These are phyloP conservation scores for Sebastes fasciatus DNA, from an alignment of 2,113 vertebrate genomes.

Conservation along the genomic window DNA sequence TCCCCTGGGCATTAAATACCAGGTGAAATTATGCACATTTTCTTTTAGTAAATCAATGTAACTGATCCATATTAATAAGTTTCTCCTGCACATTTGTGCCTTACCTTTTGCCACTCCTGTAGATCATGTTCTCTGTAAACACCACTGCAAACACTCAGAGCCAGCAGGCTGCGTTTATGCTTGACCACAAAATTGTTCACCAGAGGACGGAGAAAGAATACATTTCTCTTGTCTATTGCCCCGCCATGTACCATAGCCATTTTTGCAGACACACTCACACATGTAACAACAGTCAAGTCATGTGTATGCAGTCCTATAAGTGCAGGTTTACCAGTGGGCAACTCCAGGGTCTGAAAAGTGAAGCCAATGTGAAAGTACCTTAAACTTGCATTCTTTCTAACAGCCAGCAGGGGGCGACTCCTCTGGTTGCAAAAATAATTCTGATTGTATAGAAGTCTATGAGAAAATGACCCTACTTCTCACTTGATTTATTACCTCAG, in stretches of 20 bases:
- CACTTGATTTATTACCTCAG: too few species aligned
- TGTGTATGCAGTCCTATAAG: too few species aligned
- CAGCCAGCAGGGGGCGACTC: too few species aligned
- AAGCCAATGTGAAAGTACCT: too few species aligned
- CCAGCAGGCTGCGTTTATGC: neutral
- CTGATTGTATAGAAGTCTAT: too few species aligned
- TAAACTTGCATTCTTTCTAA: too few species aligned
- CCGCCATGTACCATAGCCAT: too few species aligned
- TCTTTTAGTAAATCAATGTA: slow-evolving; percentile 25
- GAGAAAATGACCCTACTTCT: too few species aligned
- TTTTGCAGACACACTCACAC: neutral
- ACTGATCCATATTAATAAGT: slow-evolving; percentile 29
- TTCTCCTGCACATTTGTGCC: slow-evolving; percentile 5
- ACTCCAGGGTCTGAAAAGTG: too few species aligned
- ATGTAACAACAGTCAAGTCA: neutral
- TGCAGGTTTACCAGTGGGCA: neutral
- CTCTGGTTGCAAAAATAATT: too few species aligned
- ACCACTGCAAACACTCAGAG: neutral
- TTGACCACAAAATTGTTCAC: slow-evolving; percentile 7
- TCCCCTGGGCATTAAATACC: slow-evolving; percentile 25
- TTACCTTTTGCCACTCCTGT: neutral
- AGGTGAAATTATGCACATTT: slow-evolving; percentile 16
- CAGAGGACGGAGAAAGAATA: neutral
- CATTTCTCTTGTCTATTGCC: neutral
- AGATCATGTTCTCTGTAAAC: slow-evolving; percentile 11